Evolutionary conservation across 2,888 invertebrate species (phyloP).

Genomic region (Chrysopilus asiliformis): DNA sequence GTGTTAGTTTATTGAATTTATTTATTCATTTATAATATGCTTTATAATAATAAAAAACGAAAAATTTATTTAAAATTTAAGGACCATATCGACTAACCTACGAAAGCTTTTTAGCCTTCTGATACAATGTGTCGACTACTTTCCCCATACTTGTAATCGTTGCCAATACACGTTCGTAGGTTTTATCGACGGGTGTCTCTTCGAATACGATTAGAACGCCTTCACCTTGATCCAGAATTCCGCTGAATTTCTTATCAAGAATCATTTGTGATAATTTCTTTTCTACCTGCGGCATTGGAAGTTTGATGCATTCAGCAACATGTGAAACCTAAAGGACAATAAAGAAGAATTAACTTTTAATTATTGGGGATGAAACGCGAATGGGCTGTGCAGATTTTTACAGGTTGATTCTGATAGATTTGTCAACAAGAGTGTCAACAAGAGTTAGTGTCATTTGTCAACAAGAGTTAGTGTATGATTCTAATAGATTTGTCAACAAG

Average conservation of each 20-base stretch:
- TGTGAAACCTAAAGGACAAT: constrained; percentile 49
- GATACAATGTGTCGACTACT: constrained; percentile 97
- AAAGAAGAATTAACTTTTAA: constrained; percentile 3
- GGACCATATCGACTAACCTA: constrained; percentile 42
- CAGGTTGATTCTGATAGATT: too few species aligned
- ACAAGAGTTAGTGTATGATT: too few species aligned
- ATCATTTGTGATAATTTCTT: constrained; percentile 99
- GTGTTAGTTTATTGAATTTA: too few species aligned
- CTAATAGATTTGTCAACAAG: too few species aligned
- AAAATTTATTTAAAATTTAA: constrained; percentile 1
- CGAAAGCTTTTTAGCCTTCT: constrained; percentile 97
- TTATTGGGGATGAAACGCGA: too few species aligned
- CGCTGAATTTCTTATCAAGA: constrained; percentile 92
- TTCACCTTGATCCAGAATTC: constrained; percentile 96
- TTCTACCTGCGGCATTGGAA: constrained; percentile 85
- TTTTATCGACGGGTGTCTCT: constrained; percentile 85
- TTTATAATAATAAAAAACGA: neutral
- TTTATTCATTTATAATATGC: too few species aligned
- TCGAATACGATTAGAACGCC: constrained; percentile 97
- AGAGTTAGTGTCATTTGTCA: too few species aligned
- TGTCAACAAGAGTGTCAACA: too few species aligned
- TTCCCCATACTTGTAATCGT: constrained; percentile 99
- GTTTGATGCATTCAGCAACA: constrained; percentile 79
- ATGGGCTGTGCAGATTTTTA: too few species aligned
- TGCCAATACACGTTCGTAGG: constrained; percentile 93